Evolutionary conservation across 2,797 vertebrate genomes (phyloP), one percentile per base, ranked within the genome.

Genomic region (Squalus acanthias): DNA sequence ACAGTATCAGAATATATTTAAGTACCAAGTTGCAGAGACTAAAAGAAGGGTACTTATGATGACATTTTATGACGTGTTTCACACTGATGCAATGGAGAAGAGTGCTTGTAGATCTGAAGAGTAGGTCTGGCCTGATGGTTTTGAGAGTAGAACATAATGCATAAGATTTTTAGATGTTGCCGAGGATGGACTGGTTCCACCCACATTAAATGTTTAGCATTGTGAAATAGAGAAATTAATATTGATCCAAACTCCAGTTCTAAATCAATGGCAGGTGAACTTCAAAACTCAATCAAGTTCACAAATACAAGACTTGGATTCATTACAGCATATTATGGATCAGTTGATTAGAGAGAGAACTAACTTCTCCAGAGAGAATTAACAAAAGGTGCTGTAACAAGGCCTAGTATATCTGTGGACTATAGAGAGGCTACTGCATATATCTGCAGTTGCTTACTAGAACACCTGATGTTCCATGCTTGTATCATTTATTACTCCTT

Each of bases 71-170:
- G 57, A 89, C 17, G 57, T 29, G 26, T 89, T 93, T 93, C n/a
- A 67, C 22, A 26, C 91, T 2, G 33, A 10, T 93, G n/a, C n/a
- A 46, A 1, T 93, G 63, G n/a, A 93, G 39, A 69, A 46, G 20
- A 0, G 39, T 3, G 1, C 6, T 22, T 85, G 17, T 4, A 93
- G 20, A 46, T 46, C 60, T 92, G 89, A 22, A 69, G 12, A 20
- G 24, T 50, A 22, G 50, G 46, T 60, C 26, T 72, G 7, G 10
- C n/a, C 24, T 39, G 67, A 95, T 94, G 93, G 2, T 72, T 70
- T 95, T 95, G 46, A 65, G 89, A 70, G 46, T 95, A 39, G 67
- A 95, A 93, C 10, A 39, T 93, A 67, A 67, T 39, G n/a, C n/a
- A 46, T 39, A 63, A 65, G 89, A 39, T 93, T 70, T 50, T 53